Conservation (phyloP, 2,113 vertebrate genomes). For the Eurystomus gularis region DNA sequence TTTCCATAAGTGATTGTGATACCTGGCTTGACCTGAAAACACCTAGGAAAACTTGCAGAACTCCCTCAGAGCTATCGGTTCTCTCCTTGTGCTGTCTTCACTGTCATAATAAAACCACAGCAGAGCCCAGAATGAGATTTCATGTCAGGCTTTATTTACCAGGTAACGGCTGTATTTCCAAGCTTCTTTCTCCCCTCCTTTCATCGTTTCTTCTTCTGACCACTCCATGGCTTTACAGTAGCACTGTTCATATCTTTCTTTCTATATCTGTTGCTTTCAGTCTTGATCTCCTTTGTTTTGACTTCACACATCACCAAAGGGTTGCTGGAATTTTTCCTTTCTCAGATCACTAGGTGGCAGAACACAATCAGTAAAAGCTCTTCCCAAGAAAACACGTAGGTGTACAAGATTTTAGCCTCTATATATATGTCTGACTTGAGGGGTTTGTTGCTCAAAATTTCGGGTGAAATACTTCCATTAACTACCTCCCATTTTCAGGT, state of each 20-base stretch:
- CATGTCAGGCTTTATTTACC: neutral
- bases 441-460: neutral
- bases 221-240: neutral
- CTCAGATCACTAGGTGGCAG: conserved; percentile 69
- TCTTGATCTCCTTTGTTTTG: neutral
- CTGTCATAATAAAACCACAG: rapidly evolving
- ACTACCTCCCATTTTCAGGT: neutral
- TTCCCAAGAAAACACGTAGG: neutral
- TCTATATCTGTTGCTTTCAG: neutral
- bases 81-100: neutral
- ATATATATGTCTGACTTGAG: too few species aligned
- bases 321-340: neutral
- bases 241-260: neutral
- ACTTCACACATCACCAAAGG: neutral
- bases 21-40: neutral
- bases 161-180: neutral
- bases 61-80: neutral
- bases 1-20: neutral
- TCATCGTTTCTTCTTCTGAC: neutral
- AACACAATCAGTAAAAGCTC: conserved; percentile 13
- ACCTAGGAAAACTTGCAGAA: neutral
- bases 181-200: neutral
- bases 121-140: neutral
- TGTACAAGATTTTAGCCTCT: neutral
- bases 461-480: neutral